phyloP scores from a whole-genome alignment of 2,888 invertebrate species.

The Danaus chrysippus region DNA sequence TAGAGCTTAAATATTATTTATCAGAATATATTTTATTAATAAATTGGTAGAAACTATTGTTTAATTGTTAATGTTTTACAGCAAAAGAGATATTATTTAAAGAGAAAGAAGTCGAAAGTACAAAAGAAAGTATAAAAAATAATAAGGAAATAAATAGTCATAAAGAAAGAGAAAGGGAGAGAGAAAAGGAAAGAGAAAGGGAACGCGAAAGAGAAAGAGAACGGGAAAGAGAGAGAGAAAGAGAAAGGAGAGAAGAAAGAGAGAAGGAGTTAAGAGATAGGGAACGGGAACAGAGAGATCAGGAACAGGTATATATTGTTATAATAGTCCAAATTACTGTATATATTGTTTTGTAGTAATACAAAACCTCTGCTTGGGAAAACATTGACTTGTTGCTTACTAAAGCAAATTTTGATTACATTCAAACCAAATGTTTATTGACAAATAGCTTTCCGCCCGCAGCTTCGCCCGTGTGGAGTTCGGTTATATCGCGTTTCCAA shows the following conservation, averaged over 20 bases:
- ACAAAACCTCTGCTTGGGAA: too few relatives aligned
- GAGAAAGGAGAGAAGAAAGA: slow-evolving; percentile 44
- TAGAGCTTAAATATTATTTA: too few relatives aligned
- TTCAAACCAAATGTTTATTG: too few relatives aligned
- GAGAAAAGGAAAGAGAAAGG: slow-evolving; percentile 39
- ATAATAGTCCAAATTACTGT: too few relatives aligned
- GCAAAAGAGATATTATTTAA: slow-evolving; percentile 71
- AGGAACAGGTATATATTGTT: slow-evolving; percentile 74
- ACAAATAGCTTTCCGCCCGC: too few relatives aligned
- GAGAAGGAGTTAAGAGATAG: slow-evolving; percentile 27
- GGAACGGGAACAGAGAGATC: slow-evolving; percentile 47
- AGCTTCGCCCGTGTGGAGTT: too few relatives aligned
- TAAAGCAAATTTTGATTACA: too few relatives aligned
- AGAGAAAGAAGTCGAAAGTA: slow-evolving; percentile 71
- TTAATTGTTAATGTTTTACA: slow-evolving; percentile 39
- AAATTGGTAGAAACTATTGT: not conserved
- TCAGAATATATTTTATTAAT: too few relatives aligned
- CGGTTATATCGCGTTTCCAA: too few relatives aligned
- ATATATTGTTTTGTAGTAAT: too few relatives aligned
- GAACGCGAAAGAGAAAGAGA: slow-evolving; percentile 32
- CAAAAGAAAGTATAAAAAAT: slow-evolving; percentile 66
- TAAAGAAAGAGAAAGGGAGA: slow-evolving; percentile 53
- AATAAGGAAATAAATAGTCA: slow-evolving; percentile 77
- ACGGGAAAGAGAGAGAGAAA: slow-evolving; percentile 23
- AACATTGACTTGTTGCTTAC: too few relatives aligned